Conservation (phyloP, 2,888 invertebrate species). For the Arctia plantaginis region DNA sequence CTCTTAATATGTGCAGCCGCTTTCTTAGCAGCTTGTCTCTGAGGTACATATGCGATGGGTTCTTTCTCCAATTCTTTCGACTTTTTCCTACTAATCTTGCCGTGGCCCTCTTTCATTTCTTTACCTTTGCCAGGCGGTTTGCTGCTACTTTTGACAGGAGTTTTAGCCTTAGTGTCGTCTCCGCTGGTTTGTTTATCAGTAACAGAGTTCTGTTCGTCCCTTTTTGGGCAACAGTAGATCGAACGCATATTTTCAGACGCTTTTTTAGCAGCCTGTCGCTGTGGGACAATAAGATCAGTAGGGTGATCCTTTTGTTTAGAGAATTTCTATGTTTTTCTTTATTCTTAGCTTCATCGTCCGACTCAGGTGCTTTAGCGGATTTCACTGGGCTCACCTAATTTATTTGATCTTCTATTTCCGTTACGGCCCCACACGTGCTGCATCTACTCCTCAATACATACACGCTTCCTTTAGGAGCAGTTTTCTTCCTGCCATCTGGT, state of each 20-base stretch:
- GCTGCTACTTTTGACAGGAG: constrained; percentile 59
- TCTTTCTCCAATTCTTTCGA: constrained; percentile 88
- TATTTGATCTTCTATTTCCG: too few relatives aligned
- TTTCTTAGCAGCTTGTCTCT: constrained; percentile 96
- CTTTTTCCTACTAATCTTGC: constrained; percentile 80
- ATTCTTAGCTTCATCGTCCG: constrained; percentile 81
- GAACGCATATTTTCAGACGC: constrained; percentile 95
- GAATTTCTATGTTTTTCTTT: constrained; percentile 82
- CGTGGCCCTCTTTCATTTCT: constrained; percentile 71
- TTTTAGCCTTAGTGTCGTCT: constrained; percentile 73
- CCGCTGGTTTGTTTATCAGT: constrained; percentile 69
- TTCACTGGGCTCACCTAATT: constrained; percentile 66
- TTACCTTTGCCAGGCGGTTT: constrained; percentile 75
- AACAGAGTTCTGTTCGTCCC: constrained; percentile 70
- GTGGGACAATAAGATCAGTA: constrained; percentile 95
- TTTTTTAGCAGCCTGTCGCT: constrained; percentile 96
- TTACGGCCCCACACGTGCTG: too few relatives aligned
- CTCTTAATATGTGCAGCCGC: constrained; percentile 96
- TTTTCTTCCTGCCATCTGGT: constrained; percentile 74
- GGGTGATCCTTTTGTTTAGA: constrained; percentile 87
- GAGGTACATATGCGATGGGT: constrained; percentile 94
- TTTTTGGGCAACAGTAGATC: constrained; percentile 85
- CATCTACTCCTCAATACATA: too few relatives aligned
- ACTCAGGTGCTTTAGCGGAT: constrained; percentile 60
- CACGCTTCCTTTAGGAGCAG: constrained; percentile 76